Base-by-base conservation (phyloP, 2,888 invertebrate species). In the Drosophila atripex region DNA sequence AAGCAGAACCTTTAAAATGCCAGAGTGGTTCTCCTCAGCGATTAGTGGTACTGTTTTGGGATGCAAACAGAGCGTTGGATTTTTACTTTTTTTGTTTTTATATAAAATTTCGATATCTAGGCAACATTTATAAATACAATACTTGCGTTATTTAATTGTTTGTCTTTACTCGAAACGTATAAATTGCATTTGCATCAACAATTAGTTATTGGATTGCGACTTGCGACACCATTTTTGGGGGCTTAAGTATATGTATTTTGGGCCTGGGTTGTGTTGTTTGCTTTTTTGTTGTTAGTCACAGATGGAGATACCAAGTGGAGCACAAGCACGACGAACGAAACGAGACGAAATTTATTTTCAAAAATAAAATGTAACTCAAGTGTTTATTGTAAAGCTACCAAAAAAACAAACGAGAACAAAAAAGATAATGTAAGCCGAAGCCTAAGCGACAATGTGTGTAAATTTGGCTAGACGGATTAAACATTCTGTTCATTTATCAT, bases 101-200 rank as follows among this genome's bases (percentile, higher is more conserved):
- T 68, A 47, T 58, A 73, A 70, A 69, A 72, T 58, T 73, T 76
- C 35, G 56, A 73, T 68, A 71, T 54, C 54, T 73, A 71, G 59
- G 70, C 63, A 87, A 82, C 78, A 85, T 75, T 84, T 79, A 87
- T 71, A 87, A 79, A 76, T 82, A 86, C 69, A 87, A 79, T 87
- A 82, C 87, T 85, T 80, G 71, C 18, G 59, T 68, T 80, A 54
- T 55, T 51, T 71, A 55, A 51, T 65, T 47, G 58, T 73, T 63
- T 54, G 53, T 63, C 39, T 59, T 66, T 73, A 51, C 63, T 52
- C 50, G 55, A 56, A 70, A 64, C 60, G 61, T 41, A 41, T 51
- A 25, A 41, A 12, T 43, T 43, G 43, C 41, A 43, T 38, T 54
- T 38, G 59, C 55, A 57, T 69, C 66, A 74, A 61, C 18, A 39